Base-by-base conservation (phyloP, 2,888 invertebrate genomes). In the Argyresthia goedartella region DNA sequence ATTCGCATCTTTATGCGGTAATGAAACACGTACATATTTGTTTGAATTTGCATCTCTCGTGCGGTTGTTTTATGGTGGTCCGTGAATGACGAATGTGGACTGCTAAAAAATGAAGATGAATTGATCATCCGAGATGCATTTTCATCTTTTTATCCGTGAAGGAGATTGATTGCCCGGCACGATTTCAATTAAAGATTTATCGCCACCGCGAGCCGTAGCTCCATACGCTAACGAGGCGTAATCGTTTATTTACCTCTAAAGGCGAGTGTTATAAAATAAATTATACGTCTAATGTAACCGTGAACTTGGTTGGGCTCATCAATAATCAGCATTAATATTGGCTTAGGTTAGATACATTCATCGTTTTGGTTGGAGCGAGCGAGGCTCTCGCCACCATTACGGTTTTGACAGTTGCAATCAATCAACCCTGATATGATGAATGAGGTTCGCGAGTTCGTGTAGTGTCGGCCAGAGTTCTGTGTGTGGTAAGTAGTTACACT, bases 331-430 rank as follows among this genome's bases (percentile, higher is more conserved):
- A 79, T 81, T 77, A 76, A 76, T 80, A 77, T 75, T 73, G 76
- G 76, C 76, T 77, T 80, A 75, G 73, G 69, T 25, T 25, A 25
- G 25, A 25, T 74, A 76, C 76, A 78, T 77, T 75, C 73, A 71
- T 70, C 69, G 72, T 34, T 34, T 67, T 66, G 25, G 25, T 68
- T 69, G 71, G 74, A 73, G 70, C 76, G 69, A 76, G 78, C 73
- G 66, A 75, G n/a, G 67, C 76, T 71, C 73, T 81, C 79, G 75
- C 73, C 79, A 81, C 82, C 80, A 84, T 85, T 82, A 81, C 62
- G 60, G 71, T 70, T 77, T 78, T 81, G 85, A 85, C 86, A 85
- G 82, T 81, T 79, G 84, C 84, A 82, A 85, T 86, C 84, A 81
- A 86, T 86, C 85, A 82, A 71, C 54, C 56, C 71, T 82, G 84